Evolutionary conservation across 2,888 invertebrate species (phyloP), one percentile per base, ranked within the genome.

Genomic region (Azorinus chamasolen): DNA sequence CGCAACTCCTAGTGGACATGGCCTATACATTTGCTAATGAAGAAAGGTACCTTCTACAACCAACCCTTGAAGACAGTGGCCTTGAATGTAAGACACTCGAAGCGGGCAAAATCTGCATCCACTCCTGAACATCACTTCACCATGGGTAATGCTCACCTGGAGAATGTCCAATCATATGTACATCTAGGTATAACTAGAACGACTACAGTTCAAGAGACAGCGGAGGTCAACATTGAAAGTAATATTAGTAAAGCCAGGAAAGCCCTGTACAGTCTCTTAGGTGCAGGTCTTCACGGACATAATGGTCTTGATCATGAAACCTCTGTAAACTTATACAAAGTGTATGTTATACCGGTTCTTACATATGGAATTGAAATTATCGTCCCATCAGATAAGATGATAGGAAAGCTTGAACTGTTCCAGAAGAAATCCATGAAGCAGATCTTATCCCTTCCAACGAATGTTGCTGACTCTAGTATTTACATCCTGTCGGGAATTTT

Each of bases 371-470:
- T n/a, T n/a, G n/a, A n/a, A n/a, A n/a, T n/a, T n/a, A n/a, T n/a
- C n/a, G n/a, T n/a, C n/a, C n/a, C n/a, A n/a, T n/a, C n/a, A n/a
- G n/a, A n/a, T n/a, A n/a, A n/a, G n/a, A n/a, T n/a, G n/a, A n/a
- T n/a, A n/a, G n/a, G n/a, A n/a, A n/a, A n/a, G n/a, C n/a, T n/a
- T n/a, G 53, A 63, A 53, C 5, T 20, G 20, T 63, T 53, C 27
- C 61, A 50, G 59, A 43, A 63, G 51, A 55, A 55, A 27, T 45
- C 25, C 2, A 39, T 63, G 39, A 51, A 63, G 24, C 51, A 63
- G 2, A 39, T 63, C 20, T 10, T 63, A 22, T 51, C 63, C 3
- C 24, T 63, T 18, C 63, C 63, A 18, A n/a, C 24, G 16, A 63
- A 63, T 53, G 32, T 43, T 25, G 51, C 63, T 22, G 63, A 63